Evolutionary conservation across 2,113 vertebrate species (phyloP), one percentile per base, ranked within the genome.

Genomic region (Dunckerocampus dactyliophorus): DNA sequence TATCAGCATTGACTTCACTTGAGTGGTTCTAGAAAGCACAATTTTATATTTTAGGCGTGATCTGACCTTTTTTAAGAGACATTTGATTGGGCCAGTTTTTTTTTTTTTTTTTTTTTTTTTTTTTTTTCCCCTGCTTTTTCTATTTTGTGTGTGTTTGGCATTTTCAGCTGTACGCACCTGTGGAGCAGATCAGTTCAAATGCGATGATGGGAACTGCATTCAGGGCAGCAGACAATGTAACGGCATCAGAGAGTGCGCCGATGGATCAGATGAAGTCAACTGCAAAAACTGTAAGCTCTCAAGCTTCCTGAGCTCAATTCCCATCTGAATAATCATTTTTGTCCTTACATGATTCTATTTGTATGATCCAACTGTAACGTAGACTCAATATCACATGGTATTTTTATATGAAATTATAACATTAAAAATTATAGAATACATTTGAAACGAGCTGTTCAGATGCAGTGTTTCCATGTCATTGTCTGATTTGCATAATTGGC

Each of bases 141-240:
- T 14, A 19, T 10, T 56, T 16, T 56, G 0, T 31, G 3, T 10
- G 22, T 37, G 37, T 69, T 10, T 50, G 3, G 66, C 45, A 9
- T 51, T 63, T 42, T 62, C 71, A 99, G 97, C 96, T 77, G 93
- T 93, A 21, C 91, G 90, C 22, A 94, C 93, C 47, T 99, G 97
- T 72, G 89, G 91, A 67, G 88, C 92, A 1, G 96, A 98, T 81
- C 95, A 99, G 67, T 99, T 97, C 76, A 94, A 92, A 75, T 99
- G 97, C 76, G 93, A 95, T 0, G 95, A 98, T 60, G 95, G 95
- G 0, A 94, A 80, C 81, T 98, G 96, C 56, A 86, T 99, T 77
- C 90, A 92, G 31, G 94, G 94, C 39, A 94, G 89, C 77, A 90
- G 92, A 60, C 95, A 95, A 65, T 98, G 97, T 51, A 94, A 99